phyloP scores from a whole-genome alignment of 2,113 vertebrate species.

The Speoplatyrhinus poulsoni region DNA sequence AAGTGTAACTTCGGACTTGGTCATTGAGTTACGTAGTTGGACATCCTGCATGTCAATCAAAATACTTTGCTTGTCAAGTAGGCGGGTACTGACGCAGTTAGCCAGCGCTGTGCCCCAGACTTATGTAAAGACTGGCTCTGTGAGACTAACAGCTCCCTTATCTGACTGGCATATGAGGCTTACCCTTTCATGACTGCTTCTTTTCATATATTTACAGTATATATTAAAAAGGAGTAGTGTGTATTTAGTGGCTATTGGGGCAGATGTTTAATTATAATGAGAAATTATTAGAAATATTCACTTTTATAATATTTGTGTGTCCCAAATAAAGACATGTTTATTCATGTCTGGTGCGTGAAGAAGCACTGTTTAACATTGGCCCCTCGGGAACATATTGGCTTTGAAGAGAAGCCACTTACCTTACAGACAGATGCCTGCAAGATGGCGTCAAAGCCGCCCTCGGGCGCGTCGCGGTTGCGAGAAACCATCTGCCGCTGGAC shows the following conservation, averaged over 20 bases:
- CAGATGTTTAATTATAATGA: neutral
- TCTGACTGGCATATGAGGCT: neutral
- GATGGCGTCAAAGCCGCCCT: slow-evolving; percentile 94
- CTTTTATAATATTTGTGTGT: too few species aligned
- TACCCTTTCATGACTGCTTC: neutral
- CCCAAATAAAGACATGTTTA: too few species aligned
- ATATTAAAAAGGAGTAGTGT: neutral
- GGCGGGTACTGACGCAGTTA: too few species aligned
- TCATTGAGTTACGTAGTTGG: too few species aligned
- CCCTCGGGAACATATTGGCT: neutral
- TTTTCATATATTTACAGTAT: neutral
- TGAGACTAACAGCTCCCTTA: too few species aligned
- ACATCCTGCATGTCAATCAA: too few species aligned
- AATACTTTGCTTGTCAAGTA: too few species aligned
- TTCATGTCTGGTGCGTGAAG: too few species aligned
- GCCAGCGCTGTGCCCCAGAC: too few species aligned
- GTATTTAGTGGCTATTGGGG: neutral
- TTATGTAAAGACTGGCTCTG: too few species aligned
- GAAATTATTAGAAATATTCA: neutral
- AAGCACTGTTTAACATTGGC: neutral
- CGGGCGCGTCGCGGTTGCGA: slow-evolving; percentile 92
- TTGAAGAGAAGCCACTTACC: slow-evolving; percentile 73
- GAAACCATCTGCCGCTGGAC: slow-evolving; percentile 96
- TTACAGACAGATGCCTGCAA: slow-evolving; percentile 95
- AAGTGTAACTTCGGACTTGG: too few species aligned